Evolutionary conservation across 2,888 invertebrate species (phyloP).

Genomic region (Sepioteuthis lessoniana): DNA sequence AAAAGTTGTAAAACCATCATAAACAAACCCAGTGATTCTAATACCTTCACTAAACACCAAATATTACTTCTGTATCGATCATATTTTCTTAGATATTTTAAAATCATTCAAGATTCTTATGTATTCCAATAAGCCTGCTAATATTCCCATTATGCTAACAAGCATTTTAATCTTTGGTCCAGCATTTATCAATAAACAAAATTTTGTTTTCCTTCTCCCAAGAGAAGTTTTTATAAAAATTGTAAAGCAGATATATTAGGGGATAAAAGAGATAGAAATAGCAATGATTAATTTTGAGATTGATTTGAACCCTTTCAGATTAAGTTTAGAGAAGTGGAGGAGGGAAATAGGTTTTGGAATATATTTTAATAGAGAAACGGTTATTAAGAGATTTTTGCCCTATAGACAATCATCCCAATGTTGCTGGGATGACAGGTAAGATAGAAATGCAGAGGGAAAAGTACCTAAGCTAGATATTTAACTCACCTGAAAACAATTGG

Average conservation of each 20-base stretch:
- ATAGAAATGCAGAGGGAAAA: background rate
- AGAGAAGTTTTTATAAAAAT: background rate
- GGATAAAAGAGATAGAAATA: background rate
- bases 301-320: background rate
- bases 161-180: too few relatives aligned
- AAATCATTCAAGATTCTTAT: background rate
- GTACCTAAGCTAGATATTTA: background rate
- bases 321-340: too few relatives aligned
- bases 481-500: background rate
- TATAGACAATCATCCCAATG: too few relatives aligned
- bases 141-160: too few relatives aligned
- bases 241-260: background rate
- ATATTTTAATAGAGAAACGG: background rate
- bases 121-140: background rate
- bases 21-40: too few relatives aligned
- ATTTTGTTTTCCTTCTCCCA: background rate
- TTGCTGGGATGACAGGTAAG: background rate
- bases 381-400: background rate
- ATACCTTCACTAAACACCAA: too few relatives aligned
- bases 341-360: background rate
- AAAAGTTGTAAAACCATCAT: too few relatives aligned
- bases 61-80: too few relatives aligned
- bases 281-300: background rate
- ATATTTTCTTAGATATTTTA: background rate
- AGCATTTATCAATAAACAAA: too few relatives aligned